Conservation (phyloP, 2,797 vertebrate genomes). For the Bradypus variegatus region DNA sequence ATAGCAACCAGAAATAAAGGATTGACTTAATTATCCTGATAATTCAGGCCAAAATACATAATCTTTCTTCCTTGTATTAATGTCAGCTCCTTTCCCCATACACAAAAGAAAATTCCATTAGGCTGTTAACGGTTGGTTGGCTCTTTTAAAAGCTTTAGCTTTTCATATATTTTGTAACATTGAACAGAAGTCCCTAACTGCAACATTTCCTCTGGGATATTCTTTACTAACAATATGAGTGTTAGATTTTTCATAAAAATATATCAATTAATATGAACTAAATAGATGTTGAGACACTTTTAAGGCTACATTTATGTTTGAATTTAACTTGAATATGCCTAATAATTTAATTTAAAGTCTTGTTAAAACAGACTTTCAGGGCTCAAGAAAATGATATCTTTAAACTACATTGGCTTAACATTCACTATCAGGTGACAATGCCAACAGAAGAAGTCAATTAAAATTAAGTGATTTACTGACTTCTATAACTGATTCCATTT, state of each 20-base stretch:
- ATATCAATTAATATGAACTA: conserved; percentile 30
- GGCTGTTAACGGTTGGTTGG: conserved; percentile 13
- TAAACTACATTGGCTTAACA: neutral
- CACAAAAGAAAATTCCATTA: conserved; percentile 52
- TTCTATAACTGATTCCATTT: neutral
- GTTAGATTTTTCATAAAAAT: conserved; percentile 29
- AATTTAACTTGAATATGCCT: conserved; percentile 23
- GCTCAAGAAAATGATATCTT: conserved; percentile 38
- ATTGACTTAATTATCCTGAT: conserved; percentile 42
- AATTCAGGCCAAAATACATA: conserved; percentile 50
- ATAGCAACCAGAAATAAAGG: conserved; percentile 33
- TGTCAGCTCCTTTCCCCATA: conserved; percentile 34
- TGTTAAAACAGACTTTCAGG: conserved; percentile 37
- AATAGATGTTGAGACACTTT: conserved; percentile 32
- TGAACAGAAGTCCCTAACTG: conserved; percentile 40
- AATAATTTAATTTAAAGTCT: conserved; percentile 36
- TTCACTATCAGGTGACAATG: neutral
- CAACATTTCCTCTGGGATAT: conserved; percentile 29
- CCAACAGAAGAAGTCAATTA: conserved; percentile 4
- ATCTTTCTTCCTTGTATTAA: conserved; percentile 49
- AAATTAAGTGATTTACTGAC: neutral
- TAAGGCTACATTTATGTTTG: conserved; percentile 20
- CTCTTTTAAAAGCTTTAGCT: conserved; percentile 43
- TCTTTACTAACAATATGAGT: conserved; percentile 41
- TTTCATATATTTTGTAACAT: conserved; percentile 26